Evolutionary conservation across 1,140 invertebrate species (phyloP).

Genomic region (Achroia grisella): DNA sequence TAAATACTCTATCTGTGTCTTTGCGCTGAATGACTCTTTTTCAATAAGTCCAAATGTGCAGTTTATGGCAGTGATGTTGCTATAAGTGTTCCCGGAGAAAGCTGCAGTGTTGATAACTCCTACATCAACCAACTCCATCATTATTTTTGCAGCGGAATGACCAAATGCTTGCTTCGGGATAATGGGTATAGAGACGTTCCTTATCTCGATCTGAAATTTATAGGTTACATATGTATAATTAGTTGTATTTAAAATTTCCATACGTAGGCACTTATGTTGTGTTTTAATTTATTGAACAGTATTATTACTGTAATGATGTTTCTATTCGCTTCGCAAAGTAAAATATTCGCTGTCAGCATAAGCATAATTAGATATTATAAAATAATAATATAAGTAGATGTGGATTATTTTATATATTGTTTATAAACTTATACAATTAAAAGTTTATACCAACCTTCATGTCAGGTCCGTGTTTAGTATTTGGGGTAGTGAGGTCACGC

Average conservation of each 20-base stretch:
- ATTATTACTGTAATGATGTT: too few species aligned
- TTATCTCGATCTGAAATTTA: constrained; percentile 78
- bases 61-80: constrained; percentile 76
- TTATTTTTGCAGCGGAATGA: constrained; percentile 76
- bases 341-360: too few species aligned
- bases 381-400: too few species aligned
- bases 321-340: too few species aligned
- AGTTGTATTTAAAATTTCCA: not conserved
- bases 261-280: too few species aligned
- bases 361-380: too few species aligned
- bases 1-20: constrained; percentile 77
- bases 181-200: constrained; percentile 75
- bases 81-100: constrained; percentile 78
- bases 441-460: constrained; percentile 48
- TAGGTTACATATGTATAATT: constrained; percentile 10
- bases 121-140: constrained; percentile 75
- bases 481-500: constrained; percentile 71
- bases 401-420: too few species aligned
- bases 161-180: constrained; percentile 78
- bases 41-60: constrained; percentile 76
- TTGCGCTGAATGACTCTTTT: constrained; percentile 77
- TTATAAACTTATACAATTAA: too few species aligned
- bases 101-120: constrained; percentile 75
- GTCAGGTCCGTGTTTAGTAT: constrained; percentile 51
- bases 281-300: too few species aligned